phyloP scores from a whole-genome alignment of 1,140 invertebrate genomes.

The Melipona quadrifasciata region DNA sequence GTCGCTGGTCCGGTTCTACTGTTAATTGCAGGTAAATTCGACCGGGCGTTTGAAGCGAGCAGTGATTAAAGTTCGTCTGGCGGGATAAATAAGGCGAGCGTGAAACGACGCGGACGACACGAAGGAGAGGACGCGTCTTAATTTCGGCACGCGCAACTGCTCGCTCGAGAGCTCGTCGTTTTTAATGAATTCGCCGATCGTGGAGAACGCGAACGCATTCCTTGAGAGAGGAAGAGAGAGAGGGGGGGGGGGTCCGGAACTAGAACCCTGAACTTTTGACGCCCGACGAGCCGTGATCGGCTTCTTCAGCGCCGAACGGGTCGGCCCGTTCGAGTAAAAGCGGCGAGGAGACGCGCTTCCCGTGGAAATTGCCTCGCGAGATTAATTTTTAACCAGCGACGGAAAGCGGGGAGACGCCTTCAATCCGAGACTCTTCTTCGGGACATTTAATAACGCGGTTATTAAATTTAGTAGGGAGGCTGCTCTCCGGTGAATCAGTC shows the following conservation, averaged over 20 bases:
- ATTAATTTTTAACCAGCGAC: neutral
- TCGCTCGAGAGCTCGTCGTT: conserved; percentile 33
- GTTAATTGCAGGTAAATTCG: neutral
- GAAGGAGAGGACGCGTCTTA: neutral
- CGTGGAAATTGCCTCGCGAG: neutral
- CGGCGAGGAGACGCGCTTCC: neutral
- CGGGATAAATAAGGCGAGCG: neutral
- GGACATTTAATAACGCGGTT: neutral
- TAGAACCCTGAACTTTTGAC: conserved; percentile 12
- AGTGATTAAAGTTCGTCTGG: conserved; percentile 21
- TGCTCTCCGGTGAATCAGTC: neutral
- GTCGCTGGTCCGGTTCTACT: too few species aligned
- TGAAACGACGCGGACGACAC: neutral
- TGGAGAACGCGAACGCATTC: conserved; percentile 4
- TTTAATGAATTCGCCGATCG: conserved; percentile 35
- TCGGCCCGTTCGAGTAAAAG: neutral
- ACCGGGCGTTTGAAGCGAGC: neutral
- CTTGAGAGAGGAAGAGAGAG: neutral
- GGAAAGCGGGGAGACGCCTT: neutral
- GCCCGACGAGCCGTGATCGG: conserved; percentile 22
- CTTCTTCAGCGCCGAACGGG: neutral
- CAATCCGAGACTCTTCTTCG: neutral
- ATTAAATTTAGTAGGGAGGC: neutral
- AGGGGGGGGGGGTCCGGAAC: neutral
- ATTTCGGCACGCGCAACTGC: neutral